A percentile compares a stretch with the other conserved stretches of the same genome.
phyloP scores from a whole-genome alignment of 2,113 vertebrate species.

The Oriolus oriolus region DNA sequence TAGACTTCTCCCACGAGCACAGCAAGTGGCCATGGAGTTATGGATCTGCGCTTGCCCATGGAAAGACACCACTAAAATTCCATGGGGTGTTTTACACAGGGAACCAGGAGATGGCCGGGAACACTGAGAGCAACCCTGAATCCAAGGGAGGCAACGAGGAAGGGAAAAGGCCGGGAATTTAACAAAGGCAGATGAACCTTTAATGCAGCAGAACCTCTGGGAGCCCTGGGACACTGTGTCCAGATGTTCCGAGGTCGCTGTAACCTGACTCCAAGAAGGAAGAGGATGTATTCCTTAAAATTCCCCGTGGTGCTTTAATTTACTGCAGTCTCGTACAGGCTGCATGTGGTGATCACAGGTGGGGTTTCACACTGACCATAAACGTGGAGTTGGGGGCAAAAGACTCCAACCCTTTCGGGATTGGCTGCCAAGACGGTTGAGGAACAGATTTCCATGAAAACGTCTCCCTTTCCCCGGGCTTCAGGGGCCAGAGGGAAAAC shows the following conservation, averaged over 20 bases:
- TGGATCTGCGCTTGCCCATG: background rate
- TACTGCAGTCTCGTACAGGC: slow-evolving; percentile 28
- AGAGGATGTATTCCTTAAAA: slow-evolving; percentile 55
- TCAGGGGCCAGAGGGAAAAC: background rate
- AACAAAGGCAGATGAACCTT: slow-evolving; percentile 44
- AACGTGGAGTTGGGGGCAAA: slow-evolving; percentile 11
- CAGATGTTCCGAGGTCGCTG: slow-evolving; percentile 50
- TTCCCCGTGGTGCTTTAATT: slow-evolving; percentile 51
- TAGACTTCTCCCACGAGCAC: background rate
- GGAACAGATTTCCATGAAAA: slow-evolving; percentile 1
- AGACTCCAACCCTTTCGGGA: background rate
- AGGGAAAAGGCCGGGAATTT: background rate
- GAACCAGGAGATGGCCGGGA: background rate
- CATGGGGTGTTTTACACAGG: background rate
- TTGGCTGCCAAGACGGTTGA: background rate
- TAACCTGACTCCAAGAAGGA: slow-evolving; percentile 52
- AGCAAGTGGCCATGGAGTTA: background rate
- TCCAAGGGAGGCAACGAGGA: background rate
- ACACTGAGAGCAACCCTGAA: background rate
- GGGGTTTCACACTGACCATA: slow-evolving; percentile 31
- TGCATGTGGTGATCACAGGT: slow-evolving; percentile 41
- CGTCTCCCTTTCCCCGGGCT: background rate
- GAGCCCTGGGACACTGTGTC: slow-evolving; percentile 43
- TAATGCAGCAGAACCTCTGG: background rate
- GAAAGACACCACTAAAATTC: background rate